Evolutionary conservation across 2,888 invertebrate species (phyloP).

Genomic region (Dynastes grantii): DNA sequence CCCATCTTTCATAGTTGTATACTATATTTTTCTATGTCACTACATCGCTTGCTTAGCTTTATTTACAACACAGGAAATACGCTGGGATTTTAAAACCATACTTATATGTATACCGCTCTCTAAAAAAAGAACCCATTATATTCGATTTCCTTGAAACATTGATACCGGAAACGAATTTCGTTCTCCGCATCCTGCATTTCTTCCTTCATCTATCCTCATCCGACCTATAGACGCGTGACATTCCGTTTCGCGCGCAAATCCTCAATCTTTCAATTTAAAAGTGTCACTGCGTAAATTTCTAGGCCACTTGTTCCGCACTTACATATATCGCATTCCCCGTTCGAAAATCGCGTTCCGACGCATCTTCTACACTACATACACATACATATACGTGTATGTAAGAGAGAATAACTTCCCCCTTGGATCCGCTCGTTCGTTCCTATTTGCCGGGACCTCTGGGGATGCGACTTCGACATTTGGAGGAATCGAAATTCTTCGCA

Average conservation of each 20-base stretch:
- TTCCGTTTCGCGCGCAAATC: constrained; percentile 1
- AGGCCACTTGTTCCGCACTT: constrained; percentile 40
- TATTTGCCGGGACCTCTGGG: background rate
- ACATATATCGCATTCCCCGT: constrained; percentile 38
- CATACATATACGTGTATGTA: background rate
- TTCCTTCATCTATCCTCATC: background rate
- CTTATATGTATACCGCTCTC: too few relatives aligned
- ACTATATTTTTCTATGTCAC: too few relatives aligned
- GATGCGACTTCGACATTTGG: constrained; percentile 7
- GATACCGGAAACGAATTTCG: background rate
- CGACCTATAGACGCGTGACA: too few relatives aligned
- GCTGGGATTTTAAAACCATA: too few relatives aligned
- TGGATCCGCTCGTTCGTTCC: background rate
- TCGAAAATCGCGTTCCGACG: background rate
- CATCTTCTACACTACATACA: background rate
- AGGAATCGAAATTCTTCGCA: constrained; percentile 15
- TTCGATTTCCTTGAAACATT: background rate
- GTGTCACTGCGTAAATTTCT: constrained; percentile 52
- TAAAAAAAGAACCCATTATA: too few relatives aligned
- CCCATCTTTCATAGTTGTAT: too few relatives aligned
- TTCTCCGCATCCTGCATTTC: background rate
- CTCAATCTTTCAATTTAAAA: constrained; percentile 52
- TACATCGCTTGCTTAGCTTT: too few relatives aligned
- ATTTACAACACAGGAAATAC: too few relatives aligned
- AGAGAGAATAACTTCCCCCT: background rate